Base-by-base conservation (phyloP, 2,888 invertebrate species). In the Nasonovia ribisnigri region DNA sequence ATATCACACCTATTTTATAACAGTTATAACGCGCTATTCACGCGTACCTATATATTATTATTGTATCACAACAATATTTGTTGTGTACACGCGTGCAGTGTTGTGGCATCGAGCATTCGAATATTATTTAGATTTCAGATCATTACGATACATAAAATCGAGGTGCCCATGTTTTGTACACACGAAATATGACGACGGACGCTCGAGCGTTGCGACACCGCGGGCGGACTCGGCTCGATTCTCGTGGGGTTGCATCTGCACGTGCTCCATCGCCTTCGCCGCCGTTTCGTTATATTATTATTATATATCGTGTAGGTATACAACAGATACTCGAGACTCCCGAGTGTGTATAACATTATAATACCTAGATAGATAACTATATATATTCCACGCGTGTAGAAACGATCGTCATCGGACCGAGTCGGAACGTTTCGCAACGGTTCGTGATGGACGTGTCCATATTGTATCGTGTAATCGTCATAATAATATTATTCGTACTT, bases 341-440 rank as follows among this genome's bases (percentile, higher is more conserved):
- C 77, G 10, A 77, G 77, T 77, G 36, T 77, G 26, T 20, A 77
- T 77, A 20, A 36, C 36, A 77, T 36, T 36, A 77, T 77, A 77
- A 36, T 8, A 54, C 54, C 2, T 0, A 16, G 11, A 5, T 20
- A 42, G n/a, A n/a, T 77, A 77, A 36, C 3, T 77, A 20, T 8
- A 20, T 1, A 36, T 77, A 77, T 77, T 77, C 36, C 36, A 77
- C 36, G 77, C 36, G 36, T 77, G 77, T 77, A 77, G 77, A 77
- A 77, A 77, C 43, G 86, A 46, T 43, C 51, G 88, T 51, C 48
- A 46, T 86, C 86, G 88, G 48, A n/a, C 48, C 87, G 87, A 46
- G 48, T 42, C 84, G 86, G 46, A 86, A 88, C n/a, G 51, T 88
- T 88, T 88, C 88, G 88, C 29, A 88, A 88, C 88, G 88, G 51